phyloP scores from a whole-genome alignment of 2,113 vertebrate genomes.

The Microcebus ravelobensis region DNA sequence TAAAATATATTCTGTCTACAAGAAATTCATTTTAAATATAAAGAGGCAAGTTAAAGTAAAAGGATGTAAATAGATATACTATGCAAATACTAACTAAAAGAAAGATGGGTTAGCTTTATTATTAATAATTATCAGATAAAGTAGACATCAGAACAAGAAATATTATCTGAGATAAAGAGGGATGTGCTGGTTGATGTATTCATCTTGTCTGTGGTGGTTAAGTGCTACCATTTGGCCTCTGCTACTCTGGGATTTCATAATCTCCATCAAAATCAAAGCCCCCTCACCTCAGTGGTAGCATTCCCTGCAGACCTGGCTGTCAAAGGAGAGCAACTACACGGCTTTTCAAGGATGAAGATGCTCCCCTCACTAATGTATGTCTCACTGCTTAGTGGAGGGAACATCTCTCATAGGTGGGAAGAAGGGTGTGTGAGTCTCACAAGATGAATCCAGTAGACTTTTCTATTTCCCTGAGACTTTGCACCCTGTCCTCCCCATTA shows the following conservation, averaged over 20 bases:
- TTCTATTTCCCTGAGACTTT: neutral
- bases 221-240: neutral
- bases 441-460: neutral
- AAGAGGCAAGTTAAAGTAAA: neutral
- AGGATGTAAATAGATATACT: neutral
- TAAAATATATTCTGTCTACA: neutral
- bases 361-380: neutral
- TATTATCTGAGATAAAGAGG: neutral
- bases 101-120: neutral
- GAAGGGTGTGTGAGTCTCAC: neutral
- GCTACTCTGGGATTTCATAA: neutral
- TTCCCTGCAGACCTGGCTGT: neutral
- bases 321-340: neutral
- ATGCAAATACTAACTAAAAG: neutral
- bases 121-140: neutral
- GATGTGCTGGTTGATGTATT: neutral
- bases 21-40: neutral
- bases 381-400: neutral
- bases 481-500: neutral
- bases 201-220: neutral
- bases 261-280: neutral
- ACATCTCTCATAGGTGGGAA: neutral
- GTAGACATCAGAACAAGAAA: neutral
- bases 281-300: neutral
- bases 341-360: neutral